A percentile compares a stretch with the other conserved stretches of the same genome.
Conservation (phyloP, 2,797 vertebrate species). For the Amniataba percoides region DNA sequence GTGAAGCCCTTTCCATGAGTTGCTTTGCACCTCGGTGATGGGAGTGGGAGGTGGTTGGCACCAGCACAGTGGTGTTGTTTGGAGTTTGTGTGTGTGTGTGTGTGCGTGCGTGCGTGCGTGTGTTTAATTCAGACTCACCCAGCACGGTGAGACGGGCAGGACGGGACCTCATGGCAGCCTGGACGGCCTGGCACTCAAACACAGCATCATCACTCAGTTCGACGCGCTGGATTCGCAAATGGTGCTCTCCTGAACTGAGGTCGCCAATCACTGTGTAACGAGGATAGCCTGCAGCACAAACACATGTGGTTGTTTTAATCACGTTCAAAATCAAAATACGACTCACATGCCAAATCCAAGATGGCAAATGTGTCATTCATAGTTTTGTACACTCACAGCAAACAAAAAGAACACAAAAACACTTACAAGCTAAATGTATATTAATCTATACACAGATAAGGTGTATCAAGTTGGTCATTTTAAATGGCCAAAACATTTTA, state of each 20-base stretch:
- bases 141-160: constrained; percentile 96
- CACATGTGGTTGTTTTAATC: constrained; percentile 47
- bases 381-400: not conserved
- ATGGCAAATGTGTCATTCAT: not conserved
- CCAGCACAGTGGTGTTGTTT: constrained; percentile 23
- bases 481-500: not conserved
- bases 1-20: constrained; percentile 9
- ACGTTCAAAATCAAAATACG: constrained; percentile 28
- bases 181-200: constrained; percentile 98
- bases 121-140: constrained; percentile 85
- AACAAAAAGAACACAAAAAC: not conserved
- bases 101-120: not conserved
- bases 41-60: constrained; percentile 4
- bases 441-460: not conserved
- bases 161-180: constrained; percentile 95
- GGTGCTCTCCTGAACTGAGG: constrained; percentile 94
- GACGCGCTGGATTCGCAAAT: constrained; percentile 93
- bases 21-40: constrained; percentile 18
- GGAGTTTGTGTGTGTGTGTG: constrained; percentile 29
- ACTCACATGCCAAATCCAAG: constrained; percentile 16
- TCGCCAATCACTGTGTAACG: constrained; percentile 97
- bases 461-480: not conserved
- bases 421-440: not conserved
- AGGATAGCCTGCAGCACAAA: constrained; percentile 90
- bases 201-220: constrained; percentile 96